These are phyloP conservation scores for Pyrgus malvae DNA, from an alignment of 2,888 invertebrate genomes.

Conservation along the genomic window DNA sequence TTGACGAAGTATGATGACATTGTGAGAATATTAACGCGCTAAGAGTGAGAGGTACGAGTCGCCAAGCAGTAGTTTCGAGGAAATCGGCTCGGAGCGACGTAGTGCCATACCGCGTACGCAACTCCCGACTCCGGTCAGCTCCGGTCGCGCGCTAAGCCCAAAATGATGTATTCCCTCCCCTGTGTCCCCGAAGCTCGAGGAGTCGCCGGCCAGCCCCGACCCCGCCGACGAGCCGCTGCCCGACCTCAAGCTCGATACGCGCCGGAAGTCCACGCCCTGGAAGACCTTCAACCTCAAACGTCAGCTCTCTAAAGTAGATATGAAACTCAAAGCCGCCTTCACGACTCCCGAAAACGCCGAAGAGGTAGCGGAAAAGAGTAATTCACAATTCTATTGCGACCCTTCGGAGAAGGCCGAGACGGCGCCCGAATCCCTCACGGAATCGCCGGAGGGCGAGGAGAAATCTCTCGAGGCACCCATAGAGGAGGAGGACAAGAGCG, in stretches of 20 bases:
- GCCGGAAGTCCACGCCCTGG: constrained; percentile 87
- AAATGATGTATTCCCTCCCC: constrained; percentile 64
- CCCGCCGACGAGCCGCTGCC: constrained; percentile 51
- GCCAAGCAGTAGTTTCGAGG: constrained; percentile 25
- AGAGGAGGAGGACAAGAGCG: constrained; percentile 42
- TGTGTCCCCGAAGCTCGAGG: constrained; percentile 64
- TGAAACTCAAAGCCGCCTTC: constrained; percentile 87
- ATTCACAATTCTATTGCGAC: constrained; percentile 69
- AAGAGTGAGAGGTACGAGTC: neutral
- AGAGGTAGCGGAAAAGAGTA: constrained; percentile 50
- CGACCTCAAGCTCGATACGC: constrained; percentile 62
- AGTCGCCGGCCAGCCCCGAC: constrained; percentile 46
- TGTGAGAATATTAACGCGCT: neutral
- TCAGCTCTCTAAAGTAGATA: constrained; percentile 90
- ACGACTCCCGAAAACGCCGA: constrained; percentile 62
- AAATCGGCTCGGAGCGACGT: constrained; percentile 14
- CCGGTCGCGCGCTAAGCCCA: constrained; percentile 44
- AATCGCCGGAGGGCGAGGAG: constrained; percentile 46
- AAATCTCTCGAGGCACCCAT: constrained; percentile 32
- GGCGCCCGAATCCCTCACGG: constrained; percentile 46
- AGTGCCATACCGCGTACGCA: constrained; percentile 21
- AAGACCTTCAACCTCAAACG: constrained; percentile 91
- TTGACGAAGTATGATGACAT: constrained; percentile 9
- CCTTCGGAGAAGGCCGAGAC: constrained; percentile 45
- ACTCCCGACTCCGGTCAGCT: constrained; percentile 23